phyloP scores from a whole-genome alignment of 1,140 invertebrate genomes.

The Cyclargus thomasi region DNA sequence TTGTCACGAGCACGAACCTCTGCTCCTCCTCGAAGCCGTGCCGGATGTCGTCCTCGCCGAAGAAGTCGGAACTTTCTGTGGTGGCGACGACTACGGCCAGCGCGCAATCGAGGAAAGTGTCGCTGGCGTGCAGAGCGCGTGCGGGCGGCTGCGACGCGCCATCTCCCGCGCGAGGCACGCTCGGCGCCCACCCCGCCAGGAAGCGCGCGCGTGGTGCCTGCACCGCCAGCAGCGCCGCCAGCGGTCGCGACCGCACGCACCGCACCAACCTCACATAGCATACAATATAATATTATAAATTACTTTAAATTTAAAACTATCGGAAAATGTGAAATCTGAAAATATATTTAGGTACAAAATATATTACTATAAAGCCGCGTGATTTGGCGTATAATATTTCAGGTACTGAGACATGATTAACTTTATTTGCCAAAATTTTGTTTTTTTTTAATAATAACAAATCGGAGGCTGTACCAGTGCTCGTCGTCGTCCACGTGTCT shows the following conservation, averaged over 20 bases:
- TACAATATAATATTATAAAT: not conserved
- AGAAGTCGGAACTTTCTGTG: constrained; percentile 85
- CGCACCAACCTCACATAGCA: constrained; percentile 69
- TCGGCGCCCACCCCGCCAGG: constrained; percentile 71
- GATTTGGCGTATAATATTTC: too few species aligned
- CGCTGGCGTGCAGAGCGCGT: constrained; percentile 58
- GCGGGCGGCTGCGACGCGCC: constrained; percentile 71
- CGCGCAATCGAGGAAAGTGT: constrained; percentile 81
- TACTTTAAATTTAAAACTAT: too few species aligned
- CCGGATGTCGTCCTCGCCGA: constrained; percentile 84
- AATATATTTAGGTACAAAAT: too few species aligned
- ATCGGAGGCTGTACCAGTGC: not conserved
- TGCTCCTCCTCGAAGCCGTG: constrained; percentile 87
- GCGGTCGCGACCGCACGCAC: constrained; percentile 77
- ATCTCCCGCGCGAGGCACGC: constrained; percentile 80
- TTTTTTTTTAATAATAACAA: not conserved
- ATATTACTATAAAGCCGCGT: too few species aligned
- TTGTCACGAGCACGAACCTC: constrained; percentile 37
- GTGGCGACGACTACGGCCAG: constrained; percentile 82
- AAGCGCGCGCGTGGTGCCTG: constrained; percentile 79
- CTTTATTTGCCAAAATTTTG: too few species aligned
- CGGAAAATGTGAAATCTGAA: too few species aligned
- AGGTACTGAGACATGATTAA: too few species aligned
- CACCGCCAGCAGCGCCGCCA: constrained; percentile 78
- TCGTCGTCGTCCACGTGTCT: not conserved